These are phyloP conservation scores for Spialia ferax DNA, from an alignment of 2,888 invertebrate genomes.

Conservation along the genomic window DNA sequence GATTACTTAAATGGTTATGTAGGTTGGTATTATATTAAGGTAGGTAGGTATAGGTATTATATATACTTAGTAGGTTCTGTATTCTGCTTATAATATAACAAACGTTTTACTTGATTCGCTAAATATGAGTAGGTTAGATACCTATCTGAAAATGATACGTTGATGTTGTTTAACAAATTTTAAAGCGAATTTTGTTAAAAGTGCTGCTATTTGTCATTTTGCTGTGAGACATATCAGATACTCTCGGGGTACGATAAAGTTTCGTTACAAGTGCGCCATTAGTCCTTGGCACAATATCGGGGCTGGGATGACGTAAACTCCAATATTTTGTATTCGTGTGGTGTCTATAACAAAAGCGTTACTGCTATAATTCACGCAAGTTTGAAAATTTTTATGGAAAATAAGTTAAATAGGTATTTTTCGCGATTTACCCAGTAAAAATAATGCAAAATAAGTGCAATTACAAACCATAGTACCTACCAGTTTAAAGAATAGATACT, in stretches of 20 bases:
- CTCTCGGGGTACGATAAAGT: slow-evolving; percentile 27
- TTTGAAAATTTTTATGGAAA: no score
- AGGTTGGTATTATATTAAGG: no score
- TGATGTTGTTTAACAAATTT: not conserved
- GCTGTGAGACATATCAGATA: slow-evolving; percentile 22
- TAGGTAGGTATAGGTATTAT: no score
- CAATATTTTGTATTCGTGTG: slow-evolving; percentile 24
- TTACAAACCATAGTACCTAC: not conserved
- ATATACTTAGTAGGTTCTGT: no score
- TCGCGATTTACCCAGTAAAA: no score
- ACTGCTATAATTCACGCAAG: not conserved
- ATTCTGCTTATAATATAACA: no score
- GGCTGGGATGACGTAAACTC: slow-evolving; percentile 21
- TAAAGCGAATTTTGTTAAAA: slow-evolving; percentile 17
- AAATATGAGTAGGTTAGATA: no score
- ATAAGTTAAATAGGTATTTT: no score
- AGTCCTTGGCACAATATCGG: slow-evolving; percentile 31
- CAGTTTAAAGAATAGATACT: not conserved
- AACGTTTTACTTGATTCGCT: no score
- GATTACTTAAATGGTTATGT: no score
- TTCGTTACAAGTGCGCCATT: slow-evolving; percentile 28
- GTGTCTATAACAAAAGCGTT: not conserved
- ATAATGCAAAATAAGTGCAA: no score
- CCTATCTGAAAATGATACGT: not conserved
- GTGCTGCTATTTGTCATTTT: slow-evolving; percentile 9